A percentile compares a stretch with the other conserved stretches of the same genome.
Conservation (phyloP, 2,113 vertebrate species). For the Clarias magur region DNA sequence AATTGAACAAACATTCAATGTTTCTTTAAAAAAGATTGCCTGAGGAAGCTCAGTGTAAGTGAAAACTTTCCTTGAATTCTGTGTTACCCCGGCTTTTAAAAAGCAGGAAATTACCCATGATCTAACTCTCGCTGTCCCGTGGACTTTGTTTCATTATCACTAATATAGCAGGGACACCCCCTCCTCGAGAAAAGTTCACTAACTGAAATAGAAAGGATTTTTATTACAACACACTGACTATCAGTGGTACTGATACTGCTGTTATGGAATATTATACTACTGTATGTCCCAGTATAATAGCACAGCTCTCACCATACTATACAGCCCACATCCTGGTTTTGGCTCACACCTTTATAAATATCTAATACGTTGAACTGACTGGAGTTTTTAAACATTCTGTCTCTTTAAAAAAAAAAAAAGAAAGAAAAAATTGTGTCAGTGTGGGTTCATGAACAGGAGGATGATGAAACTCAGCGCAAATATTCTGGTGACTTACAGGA, state of each 20-base stretch:
- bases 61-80: not conserved
- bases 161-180: not conserved
- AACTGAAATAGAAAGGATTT: not conserved
- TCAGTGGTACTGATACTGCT: too few species aligned
- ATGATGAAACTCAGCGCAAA: slow-evolving; percentile 32
- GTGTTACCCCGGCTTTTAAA: not conserved
- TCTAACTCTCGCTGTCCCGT: not conserved
- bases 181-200: not conserved
- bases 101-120: too few species aligned
- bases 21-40: not conserved
- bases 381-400: not conserved
- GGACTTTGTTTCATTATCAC: not conserved
- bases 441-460: not conserved
- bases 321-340: not conserved
- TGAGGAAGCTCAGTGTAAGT: not conserved
- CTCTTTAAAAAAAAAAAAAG: not conserved
- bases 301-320: too few species aligned
- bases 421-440: not conserved
- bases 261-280: not conserved
- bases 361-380: not conserved
- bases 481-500: not conserved
- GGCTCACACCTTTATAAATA: not conserved
- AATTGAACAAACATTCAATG: not conserved
- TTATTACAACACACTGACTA: not conserved
- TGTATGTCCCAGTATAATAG: not conserved